Conservation (phyloP, 92 coral and sea anemone genomes). For the Nematostella vectensis region DNA sequence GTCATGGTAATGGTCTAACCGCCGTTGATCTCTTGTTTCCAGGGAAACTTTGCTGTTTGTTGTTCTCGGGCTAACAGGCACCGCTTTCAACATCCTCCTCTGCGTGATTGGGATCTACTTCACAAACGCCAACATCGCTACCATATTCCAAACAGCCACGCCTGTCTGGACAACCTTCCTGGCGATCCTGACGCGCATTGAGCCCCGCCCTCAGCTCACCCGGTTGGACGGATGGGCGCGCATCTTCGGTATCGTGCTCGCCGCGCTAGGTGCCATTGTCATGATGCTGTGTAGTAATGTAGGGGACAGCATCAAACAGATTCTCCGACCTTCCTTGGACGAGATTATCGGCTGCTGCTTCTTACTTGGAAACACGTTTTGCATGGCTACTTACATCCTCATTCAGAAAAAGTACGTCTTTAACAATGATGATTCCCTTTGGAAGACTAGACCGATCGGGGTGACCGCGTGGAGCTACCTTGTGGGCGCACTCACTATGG, state of each 20-base stretch:
- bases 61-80: constrained; percentile 32
- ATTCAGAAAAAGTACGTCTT: constrained; percentile 34
- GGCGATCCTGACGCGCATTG: constrained; percentile 29
- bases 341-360: constrained; percentile 24
- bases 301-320: background rate
- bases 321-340: constrained; percentile 7
- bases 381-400: constrained; percentile 19
- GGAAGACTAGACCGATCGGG: constrained; percentile 24
- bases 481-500: constrained; percentile 17
- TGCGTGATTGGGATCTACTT: constrained; percentile 28
- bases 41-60: constrained; percentile 24
- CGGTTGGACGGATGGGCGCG: constrained; percentile 22
- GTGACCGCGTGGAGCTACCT: constrained; percentile 39
- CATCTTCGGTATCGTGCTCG: constrained; percentile 19
- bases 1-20: too few relatives aligned
- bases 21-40: too few relatives aligned
- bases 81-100: constrained; percentile 18
- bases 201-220: constrained; percentile 20
- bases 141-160: constrained; percentile 38
- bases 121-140: constrained; percentile 19
- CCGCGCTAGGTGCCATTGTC: constrained; percentile 25
- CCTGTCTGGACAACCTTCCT: constrained; percentile 36
- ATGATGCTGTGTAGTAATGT: constrained; percentile 13
- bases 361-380: constrained; percentile 13
- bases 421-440: constrained; percentile 14